phyloP scores from a whole-genome alignment of 64 coral and sea anemone genomes.

The Anthopleura sola region DNA sequence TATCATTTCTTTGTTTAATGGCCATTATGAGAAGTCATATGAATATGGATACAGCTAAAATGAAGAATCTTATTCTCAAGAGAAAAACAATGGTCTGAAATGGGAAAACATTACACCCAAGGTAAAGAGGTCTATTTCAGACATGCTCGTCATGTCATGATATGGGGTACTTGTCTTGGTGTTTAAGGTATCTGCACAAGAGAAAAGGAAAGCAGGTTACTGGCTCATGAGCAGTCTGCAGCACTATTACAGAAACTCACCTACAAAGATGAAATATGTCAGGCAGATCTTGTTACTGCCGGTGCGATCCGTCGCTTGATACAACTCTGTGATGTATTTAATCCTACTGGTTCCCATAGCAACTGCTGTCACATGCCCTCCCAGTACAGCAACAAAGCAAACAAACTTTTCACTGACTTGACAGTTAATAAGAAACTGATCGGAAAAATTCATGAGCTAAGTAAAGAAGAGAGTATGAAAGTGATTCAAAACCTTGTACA shows the following conservation, averaged over 20 bases:
- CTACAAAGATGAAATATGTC: slow-evolving; percentile 32
- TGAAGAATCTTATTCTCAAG: too few relatives aligned
- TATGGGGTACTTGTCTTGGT: not conserved
- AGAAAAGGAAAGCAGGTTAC: not conserved
- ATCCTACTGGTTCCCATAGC: slow-evolving; percentile 29
- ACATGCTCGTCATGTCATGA: too few relatives aligned
- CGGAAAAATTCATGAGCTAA: slow-evolving; percentile 43
- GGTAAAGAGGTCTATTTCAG: too few relatives aligned
- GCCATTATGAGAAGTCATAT: too few relatives aligned
- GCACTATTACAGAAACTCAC: slow-evolving; percentile 35
- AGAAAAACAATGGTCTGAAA: too few relatives aligned
- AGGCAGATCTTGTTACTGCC: slow-evolving; percentile 38
- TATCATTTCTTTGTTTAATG: too few relatives aligned
- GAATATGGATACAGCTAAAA: too few relatives aligned
- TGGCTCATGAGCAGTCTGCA: slow-evolving; percentile 39
- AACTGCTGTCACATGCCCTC: slow-evolving; percentile 41
- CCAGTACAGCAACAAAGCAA: slow-evolving; percentile 5
- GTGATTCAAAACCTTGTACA: not conserved
- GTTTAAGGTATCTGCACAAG: not conserved
- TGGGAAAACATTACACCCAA: too few relatives aligned
- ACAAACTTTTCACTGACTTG: slow-evolving; percentile 33
- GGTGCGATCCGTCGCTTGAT: slow-evolving; percentile 43
- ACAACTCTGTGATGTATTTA: slow-evolving; percentile 48
- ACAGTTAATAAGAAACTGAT: slow-evolving; percentile 41
- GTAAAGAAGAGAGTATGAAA: slow-evolving; percentile 19